phyloP scores from a whole-genome alignment of 2,113 vertebrate species.

The Reinhardtius hippoglossoides region DNA sequence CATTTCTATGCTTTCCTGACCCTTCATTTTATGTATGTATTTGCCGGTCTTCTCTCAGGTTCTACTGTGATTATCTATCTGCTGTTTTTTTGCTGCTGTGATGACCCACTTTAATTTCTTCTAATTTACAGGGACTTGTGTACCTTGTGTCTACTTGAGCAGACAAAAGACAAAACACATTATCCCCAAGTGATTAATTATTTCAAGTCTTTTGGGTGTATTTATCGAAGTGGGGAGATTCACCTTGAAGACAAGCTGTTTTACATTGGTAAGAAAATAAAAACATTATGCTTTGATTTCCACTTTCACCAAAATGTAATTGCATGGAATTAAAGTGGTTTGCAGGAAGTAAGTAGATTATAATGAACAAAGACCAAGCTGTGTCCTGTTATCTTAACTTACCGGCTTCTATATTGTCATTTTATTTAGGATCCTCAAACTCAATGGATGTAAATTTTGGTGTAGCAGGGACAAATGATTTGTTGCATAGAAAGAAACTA shows the following conservation, averaged over 20 bases:
- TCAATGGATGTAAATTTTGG: no score
- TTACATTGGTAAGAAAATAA: slow-evolving; percentile 8
- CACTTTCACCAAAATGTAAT: neutral
- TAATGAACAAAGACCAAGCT: no score
- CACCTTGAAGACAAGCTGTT: slow-evolving; percentile 4
- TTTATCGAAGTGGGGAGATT: neutral
- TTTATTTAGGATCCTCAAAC: no score
- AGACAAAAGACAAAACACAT: slow-evolving; percentile 12
- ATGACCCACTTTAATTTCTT: slow-evolving; percentile 5
- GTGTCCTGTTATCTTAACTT: neutral
- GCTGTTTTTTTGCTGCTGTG: neutral
- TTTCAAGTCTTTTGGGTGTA: neutral
- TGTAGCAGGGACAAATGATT: no score
- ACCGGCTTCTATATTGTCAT: neutral
- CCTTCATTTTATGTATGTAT: neutral
- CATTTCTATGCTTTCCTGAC: neutral
- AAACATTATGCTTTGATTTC: neutral
- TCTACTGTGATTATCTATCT: slow-evolving; percentile 1
- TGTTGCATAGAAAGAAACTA: no score
- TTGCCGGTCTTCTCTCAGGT: neutral
- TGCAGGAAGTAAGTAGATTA: neutral
- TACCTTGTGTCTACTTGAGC: neutral
- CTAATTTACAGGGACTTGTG: slow-evolving; percentile 1
- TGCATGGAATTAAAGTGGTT: neutral
- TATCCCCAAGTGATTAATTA: slow-evolving; percentile 7